phyloP scores from a whole-genome alignment of 2,797 vertebrate species.

The Gymnodraco acuticeps region DNA sequence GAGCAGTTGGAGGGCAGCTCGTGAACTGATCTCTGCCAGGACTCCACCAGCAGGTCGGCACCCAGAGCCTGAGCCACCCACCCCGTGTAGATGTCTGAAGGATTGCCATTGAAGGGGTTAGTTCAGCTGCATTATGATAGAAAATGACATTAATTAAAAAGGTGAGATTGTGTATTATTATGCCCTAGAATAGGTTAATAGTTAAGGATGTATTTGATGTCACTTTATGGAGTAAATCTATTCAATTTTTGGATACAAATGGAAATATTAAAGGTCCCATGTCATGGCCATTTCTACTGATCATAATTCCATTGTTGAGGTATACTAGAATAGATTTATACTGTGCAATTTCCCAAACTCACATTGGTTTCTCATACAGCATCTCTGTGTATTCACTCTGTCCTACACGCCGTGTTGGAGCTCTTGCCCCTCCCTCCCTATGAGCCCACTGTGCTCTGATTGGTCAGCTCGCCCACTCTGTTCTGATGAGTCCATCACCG shows the following conservation, averaged over 20 bases:
- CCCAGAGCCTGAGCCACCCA: slow-evolving; percentile 92
- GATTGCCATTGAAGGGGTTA: slow-evolving; percentile 6
- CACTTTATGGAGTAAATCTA: not conserved
- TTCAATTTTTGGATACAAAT: not conserved
- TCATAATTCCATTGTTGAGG: no score
- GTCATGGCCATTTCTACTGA: no score
- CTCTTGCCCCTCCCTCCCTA: no score
- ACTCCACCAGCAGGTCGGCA: slow-evolving; percentile 89
- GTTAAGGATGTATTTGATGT: not conserved
- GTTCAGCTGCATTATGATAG: not conserved
- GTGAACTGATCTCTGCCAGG: slow-evolving; percentile 85
- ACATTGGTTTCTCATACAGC: no score
- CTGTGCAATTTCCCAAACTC: no score
- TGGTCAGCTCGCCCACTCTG: no score
- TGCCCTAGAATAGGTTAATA: not conserved
- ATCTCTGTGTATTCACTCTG: no score
- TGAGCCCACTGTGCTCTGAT: no score
- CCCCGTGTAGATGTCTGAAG: slow-evolving; percentile 90
- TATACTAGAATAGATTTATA: no score
- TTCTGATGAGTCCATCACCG: no score
- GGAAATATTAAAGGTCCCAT: not conserved
- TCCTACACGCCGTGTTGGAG: no score
- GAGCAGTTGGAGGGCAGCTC: slow-evolving; percentile 93
- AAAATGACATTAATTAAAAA: not conserved
- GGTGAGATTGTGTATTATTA: not conserved